These are phyloP conservation scores for Hiodon tergisus DNA, from an alignment of 2,113 vertebrate species.

Conservation along the genomic window DNA sequence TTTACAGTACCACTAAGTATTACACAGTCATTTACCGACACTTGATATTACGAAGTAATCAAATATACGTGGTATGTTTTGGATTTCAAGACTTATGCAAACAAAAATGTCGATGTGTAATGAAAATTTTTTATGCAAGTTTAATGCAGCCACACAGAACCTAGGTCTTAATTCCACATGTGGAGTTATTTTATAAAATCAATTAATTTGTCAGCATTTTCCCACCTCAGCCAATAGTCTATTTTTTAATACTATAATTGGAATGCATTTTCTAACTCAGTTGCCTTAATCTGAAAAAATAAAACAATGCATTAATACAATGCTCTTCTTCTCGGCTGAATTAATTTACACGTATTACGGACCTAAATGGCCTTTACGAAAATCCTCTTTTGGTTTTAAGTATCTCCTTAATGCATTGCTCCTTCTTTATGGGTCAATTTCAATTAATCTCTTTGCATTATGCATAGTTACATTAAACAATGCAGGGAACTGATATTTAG, in stretches of 20 bases:
- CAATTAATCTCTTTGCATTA: conserved; percentile 67
- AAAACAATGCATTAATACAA: conserved; percentile 46
- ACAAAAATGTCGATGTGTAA: too few relatives aligned
- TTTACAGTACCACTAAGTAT: too few relatives aligned
- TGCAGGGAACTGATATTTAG: conserved; percentile 65
- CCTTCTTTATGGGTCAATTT: conserved; percentile 54
- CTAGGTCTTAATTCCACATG: too few relatives aligned
- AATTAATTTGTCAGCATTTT: too few relatives aligned
- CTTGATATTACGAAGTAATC: too few relatives aligned
- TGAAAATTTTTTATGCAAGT: too few relatives aligned
- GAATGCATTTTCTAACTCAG: neutral
- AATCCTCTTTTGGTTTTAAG: conserved; percentile 60
- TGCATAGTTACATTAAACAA: conserved; percentile 70
- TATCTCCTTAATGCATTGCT: conserved; percentile 56
- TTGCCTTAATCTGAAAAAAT: neutral
- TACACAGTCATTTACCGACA: too few relatives aligned
- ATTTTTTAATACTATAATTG: conserved; percentile 1
- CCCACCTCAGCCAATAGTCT: too few relatives aligned
- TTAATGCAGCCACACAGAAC: too few relatives aligned
- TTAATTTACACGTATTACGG: conserved; percentile 56
- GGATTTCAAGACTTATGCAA: too few relatives aligned
- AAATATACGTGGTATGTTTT: too few relatives aligned
- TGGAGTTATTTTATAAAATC: too few relatives aligned
- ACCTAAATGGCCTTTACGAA: conserved; percentile 57
- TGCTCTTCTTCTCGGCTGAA: conserved; percentile 40